Conservation (phyloP, 2,888 invertebrate genomes). For the Kryphioiulus occultus region DNA sequence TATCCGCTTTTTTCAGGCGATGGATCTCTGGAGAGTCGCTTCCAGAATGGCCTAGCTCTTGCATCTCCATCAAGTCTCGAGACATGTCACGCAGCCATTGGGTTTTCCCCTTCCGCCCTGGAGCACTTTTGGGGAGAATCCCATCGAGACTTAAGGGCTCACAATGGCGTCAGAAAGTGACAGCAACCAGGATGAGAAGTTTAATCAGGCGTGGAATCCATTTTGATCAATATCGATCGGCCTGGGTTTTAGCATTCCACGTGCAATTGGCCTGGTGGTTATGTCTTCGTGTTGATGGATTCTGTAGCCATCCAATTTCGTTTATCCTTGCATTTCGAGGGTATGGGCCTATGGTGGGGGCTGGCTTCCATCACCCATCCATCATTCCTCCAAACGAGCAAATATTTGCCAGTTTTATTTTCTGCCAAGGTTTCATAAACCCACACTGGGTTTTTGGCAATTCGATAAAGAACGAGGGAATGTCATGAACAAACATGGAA, state of each 20-base stretch:
- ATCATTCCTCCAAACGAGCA: not conserved
- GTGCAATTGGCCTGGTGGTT: not conserved
- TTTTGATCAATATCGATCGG: not conserved
- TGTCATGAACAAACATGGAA: not conserved
- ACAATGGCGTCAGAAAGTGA: not conserved
- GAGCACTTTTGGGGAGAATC: not conserved
- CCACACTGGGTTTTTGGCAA: not conserved
- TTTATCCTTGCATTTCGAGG: not conserved
- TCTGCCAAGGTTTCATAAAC: not conserved
- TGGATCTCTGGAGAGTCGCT: no score
- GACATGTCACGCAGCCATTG: not conserved
- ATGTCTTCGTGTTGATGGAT: slow-evolving; percentile 5
- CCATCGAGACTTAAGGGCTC: not conserved
- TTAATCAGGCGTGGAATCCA: not conserved
- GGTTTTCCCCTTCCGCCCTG: not conserved
- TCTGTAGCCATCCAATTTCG: slow-evolving; percentile 5
- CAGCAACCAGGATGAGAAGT: slow-evolving; percentile 5
- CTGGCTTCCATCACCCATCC: not conserved
- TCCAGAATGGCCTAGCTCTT: not conserved
- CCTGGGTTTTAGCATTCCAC: not conserved
- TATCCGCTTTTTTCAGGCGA: no score
- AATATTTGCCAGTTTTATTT: not conserved
- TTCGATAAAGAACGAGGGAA: not conserved
- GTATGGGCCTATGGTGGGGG: not conserved
- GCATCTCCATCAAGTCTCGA: not conserved